Conservation (phyloP, 2,888 invertebrate genomes). For the Drosophila anceps region DNA sequence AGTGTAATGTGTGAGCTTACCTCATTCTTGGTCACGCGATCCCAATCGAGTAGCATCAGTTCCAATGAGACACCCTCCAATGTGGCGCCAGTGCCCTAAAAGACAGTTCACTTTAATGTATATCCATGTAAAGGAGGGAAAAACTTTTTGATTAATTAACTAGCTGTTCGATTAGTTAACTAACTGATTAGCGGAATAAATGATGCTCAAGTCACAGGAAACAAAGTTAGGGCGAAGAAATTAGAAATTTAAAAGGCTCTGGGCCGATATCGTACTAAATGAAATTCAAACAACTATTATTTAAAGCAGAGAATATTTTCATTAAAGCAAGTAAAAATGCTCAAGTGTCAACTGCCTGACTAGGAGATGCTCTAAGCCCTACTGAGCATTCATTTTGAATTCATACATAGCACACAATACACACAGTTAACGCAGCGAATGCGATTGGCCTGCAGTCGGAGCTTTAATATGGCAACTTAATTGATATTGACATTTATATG, state of each 20-base stretch:
- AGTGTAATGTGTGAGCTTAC: slow-evolving; percentile 84
- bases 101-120: neutral
- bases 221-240: neutral
- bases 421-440: no score
- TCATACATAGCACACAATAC: no score
- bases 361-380: no score
- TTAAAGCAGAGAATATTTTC: neutral
- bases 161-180: neutral
- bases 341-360: no score
- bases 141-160: neutral
- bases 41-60: slow-evolving; percentile 93
- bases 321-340: neutral
- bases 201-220: neutral
- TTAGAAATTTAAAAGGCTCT: no score
- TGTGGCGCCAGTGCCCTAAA: slow-evolving; percentile 84
- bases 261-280: no score
- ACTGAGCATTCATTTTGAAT: no score
- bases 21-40: slow-evolving; percentile 99
- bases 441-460: no score
- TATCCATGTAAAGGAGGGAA: neutral
- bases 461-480: no score
- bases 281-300: neutral
- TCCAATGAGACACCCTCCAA: slow-evolving; percentile 85
- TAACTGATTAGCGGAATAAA: neutral
- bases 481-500: no score